A percentile compares a stretch with the other conserved stretches of the same genome.
phyloP scores from a whole-genome alignment of 2,888 invertebrate genomes.

The Colostygia pectinataria region DNA sequence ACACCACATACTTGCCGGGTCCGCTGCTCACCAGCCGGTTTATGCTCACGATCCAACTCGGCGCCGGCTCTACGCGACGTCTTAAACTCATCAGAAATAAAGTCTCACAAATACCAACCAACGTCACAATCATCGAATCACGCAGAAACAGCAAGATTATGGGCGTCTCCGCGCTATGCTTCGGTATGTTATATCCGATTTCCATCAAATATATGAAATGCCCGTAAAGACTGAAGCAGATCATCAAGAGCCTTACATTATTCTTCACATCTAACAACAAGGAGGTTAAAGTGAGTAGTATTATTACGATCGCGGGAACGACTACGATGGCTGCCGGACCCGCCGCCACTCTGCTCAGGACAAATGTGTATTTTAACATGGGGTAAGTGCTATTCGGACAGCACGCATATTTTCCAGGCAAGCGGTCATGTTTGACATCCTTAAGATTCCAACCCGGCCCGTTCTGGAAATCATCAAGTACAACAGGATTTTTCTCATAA shows the following conservation, averaged over 20 bases:
- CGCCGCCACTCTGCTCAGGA: slow-evolving; percentile 82
- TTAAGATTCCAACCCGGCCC: slow-evolving; percentile 85
- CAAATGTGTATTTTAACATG: slow-evolving; percentile 80
- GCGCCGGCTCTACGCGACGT: slow-evolving; percentile 53
- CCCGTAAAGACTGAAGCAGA: slow-evolving; percentile 83
- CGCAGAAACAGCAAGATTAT: slow-evolving; percentile 74
- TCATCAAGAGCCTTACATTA: slow-evolving; percentile 79
- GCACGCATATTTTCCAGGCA: slow-evolving; percentile 75
- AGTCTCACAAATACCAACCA: slow-evolving; percentile 62
- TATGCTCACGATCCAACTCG: slow-evolving; percentile 58
- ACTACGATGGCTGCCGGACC: slow-evolving; percentile 82
- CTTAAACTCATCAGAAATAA: slow-evolving; percentile 63
- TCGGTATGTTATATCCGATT: slow-evolving; percentile 83
- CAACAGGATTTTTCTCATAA: slow-evolving; percentile 56
- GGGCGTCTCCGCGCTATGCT: slow-evolving; percentile 83
- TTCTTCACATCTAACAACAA: slow-evolving; percentile 83
- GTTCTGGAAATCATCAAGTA: slow-evolving; percentile 70
- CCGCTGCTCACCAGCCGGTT: slow-evolving; percentile 59
- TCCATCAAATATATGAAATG: slow-evolving; percentile 84
- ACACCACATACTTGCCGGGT: slow-evolving; percentile 68
- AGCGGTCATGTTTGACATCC: slow-evolving; percentile 62
- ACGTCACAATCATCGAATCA: slow-evolving; percentile 70
- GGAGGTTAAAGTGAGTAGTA: slow-evolving; percentile 81
- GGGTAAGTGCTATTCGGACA: slow-evolving; percentile 85
- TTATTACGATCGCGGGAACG: slow-evolving; percentile 80